Evolutionary conservation across 2,113 vertebrate genomes (phyloP), one percentile per base, ranked within the genome.

Genomic region (Synchiropus splendidus): DNA sequence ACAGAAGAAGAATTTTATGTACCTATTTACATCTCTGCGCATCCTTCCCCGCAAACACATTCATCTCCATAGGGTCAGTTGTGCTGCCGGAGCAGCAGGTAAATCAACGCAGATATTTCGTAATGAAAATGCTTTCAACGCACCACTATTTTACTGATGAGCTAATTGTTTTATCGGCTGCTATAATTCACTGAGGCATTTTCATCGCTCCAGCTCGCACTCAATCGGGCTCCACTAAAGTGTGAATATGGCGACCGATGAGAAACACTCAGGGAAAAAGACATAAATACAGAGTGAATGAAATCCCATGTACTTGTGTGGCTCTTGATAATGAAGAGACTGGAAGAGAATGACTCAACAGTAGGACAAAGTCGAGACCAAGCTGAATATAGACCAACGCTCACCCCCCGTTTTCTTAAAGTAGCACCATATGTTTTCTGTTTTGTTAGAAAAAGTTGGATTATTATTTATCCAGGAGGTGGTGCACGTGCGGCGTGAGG

Each of bases 151-250:
- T 68, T 64, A 61, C 64, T 58, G 54, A 49, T 18, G 45, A 54
- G 54, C 70, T 79, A 83, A 79, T 83, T 79, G 76, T 76, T 79
- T 83, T 64, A 81, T 73, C 67, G 67, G 70, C 63, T 68, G 70
- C 62, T 75, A 78, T 75, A 75, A 78, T 70, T 76, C 70, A 67
- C 63, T 34, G n/a, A 17, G 74, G 67, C 70, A 48, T 64, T 67
- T 51, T 54, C 67, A 61, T 57, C 73, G 61, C 70, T 76, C 67
- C 65, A 31, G 54, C 57, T 52, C n/a, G n/a, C n/a, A n/a, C n/a
- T n/a, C n/a, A n/a, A n/a, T n/a, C n/a, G n/a, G n/a, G 35, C 53
- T 39, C 68, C 48, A 39, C 57, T 59, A 60, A 68, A 61, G 45
- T 68, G 63, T 47, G 49, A 61, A 43, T 52, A 47, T 51, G 51